These are phyloP conservation scores for Xanthorhoe designata DNA, from an alignment of 2,888 invertebrate species.

Conservation along the genomic window DNA sequence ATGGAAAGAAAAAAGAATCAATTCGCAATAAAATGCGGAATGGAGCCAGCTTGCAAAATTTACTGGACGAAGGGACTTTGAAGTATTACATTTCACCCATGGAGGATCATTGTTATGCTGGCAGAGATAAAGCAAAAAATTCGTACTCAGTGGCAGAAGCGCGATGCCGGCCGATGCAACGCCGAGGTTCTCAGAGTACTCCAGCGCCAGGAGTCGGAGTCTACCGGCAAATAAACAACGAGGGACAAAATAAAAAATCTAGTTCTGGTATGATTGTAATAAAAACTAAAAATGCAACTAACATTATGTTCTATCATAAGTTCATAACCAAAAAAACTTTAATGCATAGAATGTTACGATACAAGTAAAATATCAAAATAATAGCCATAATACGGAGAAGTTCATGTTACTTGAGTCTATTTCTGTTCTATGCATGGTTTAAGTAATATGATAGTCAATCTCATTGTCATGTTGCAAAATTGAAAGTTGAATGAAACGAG, in stretches of 20 bases:
- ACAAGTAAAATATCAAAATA: not conserved
- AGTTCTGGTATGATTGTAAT: conserved; percentile 56
- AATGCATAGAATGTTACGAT: not conserved
- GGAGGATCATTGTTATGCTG: conserved; percentile 54
- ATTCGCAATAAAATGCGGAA: conserved; percentile 63
- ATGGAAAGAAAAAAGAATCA: conserved; percentile 54
- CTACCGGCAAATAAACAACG: conserved; percentile 74
- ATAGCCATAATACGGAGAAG: conserved; percentile 1
- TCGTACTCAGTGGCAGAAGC: conserved; percentile 75
- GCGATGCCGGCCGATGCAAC: conserved; percentile 60
- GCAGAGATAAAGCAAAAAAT: conserved; percentile 64
- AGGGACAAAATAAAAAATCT: conserved; percentile 56
- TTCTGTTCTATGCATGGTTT: conserved; percentile 39
- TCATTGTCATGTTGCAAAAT: conserved; percentile 59
- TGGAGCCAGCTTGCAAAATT: conserved; percentile 76
- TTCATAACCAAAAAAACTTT: no score
- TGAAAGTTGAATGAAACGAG: conserved; percentile 56
- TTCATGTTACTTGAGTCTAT: conserved; percentile 23
- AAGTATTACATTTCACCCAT: conserved; percentile 71
- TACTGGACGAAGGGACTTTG: conserved; percentile 68
- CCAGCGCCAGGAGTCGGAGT: conserved; percentile 73
- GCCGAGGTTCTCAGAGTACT: conserved; percentile 63
- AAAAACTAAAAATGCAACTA: not conserved
- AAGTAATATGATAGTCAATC: conserved; percentile 53
- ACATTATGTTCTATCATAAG: not conserved